phyloP scores from a whole-genome alignment of 2,113 vertebrate species.

The Poeciliopsis retropinna region DNA sequence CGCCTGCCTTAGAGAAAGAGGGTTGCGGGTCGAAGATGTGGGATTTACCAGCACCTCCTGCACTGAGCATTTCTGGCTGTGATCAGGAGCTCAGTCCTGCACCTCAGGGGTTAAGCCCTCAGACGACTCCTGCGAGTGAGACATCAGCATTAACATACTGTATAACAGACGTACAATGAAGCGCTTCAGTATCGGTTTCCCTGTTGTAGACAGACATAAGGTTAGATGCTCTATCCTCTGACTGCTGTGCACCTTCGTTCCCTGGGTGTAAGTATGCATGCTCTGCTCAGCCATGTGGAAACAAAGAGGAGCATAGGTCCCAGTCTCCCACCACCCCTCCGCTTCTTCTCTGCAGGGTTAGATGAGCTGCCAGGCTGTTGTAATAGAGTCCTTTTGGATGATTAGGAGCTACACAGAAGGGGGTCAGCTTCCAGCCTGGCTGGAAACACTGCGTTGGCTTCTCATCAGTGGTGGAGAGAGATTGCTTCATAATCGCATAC shows the following conservation, averaged over 20 bases:
- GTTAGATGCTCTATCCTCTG: slow-evolving; percentile 87
- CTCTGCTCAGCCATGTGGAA: slow-evolving; percentile 69
- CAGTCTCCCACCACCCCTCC: slow-evolving; percentile 47
- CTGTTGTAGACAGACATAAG: slow-evolving; percentile 86
- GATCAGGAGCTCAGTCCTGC: slow-evolving; percentile 49
- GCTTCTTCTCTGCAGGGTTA: slow-evolving; percentile 56
- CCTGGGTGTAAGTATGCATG: slow-evolving; percentile 31
- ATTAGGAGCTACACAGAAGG: slow-evolving; percentile 72
- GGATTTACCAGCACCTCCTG: slow-evolving; percentile 42
- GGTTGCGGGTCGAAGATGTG: slow-evolving; percentile 52
- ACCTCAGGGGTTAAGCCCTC: slow-evolving; percentile 49
- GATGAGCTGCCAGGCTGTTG: slow-evolving; percentile 72
- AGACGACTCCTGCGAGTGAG: slow-evolving; percentile 36
- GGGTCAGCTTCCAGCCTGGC: slow-evolving; percentile 57
- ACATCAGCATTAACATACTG: slow-evolving; percentile 54
- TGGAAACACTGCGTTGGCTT: slow-evolving; percentile 49
- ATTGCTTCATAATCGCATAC: slow-evolving; percentile 51
- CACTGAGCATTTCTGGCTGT: slow-evolving; percentile 39
- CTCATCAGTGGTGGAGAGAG: slow-evolving; percentile 34
- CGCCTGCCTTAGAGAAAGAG: slow-evolving; percentile 51
- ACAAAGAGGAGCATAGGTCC: slow-evolving; percentile 68
- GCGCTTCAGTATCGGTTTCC: slow-evolving; percentile 36
- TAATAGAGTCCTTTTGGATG: slow-evolving; percentile 75
- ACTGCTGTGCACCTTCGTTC: slow-evolving; percentile 60
- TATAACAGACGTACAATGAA: slow-evolving; percentile 36